Evolutionary conservation across 2,113 vertebrate species (phyloP).

Genomic region (Pseudopodoces humilis): DNA sequence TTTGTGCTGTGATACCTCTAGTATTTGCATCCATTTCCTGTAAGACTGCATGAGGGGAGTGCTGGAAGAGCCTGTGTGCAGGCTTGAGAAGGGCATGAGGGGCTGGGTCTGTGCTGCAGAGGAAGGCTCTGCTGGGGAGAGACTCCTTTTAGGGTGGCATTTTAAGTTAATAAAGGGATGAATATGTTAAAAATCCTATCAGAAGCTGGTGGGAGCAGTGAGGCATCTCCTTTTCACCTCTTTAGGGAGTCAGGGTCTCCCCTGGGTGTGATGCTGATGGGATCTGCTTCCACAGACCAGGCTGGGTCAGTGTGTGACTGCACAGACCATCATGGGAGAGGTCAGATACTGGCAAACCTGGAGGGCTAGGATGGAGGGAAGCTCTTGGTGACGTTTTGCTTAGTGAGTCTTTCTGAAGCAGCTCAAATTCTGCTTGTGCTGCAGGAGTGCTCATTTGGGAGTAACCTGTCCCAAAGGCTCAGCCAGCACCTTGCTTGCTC

Average conservation of each 20-base stretch:
- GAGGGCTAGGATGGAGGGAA: background rate
- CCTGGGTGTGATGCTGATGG: background rate
- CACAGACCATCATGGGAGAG: rapidly evolving
- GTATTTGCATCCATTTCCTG: background rate
- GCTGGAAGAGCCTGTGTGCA: background rate
- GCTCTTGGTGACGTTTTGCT: background rate
- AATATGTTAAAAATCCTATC: background rate
- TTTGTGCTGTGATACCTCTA: background rate
- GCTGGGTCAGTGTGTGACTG: background rate
- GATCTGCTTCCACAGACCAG: background rate
- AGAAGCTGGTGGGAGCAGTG: background rate
- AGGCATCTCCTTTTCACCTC: background rate
- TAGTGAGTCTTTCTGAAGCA: background rate
- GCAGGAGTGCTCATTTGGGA: background rate
- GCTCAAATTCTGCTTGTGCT: background rate
- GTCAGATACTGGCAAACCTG: background rate
- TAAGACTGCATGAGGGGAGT: background rate
- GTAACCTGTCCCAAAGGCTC: background rate
- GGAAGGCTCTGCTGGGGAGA: background rate
- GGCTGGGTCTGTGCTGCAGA: background rate
- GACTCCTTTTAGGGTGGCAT: background rate
- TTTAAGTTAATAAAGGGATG: background rate
- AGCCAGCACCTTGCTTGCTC: background rate
- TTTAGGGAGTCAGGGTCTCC: background rate
- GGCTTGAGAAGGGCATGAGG: background rate